phyloP scores from a whole-genome alignment of 2,797 vertebrate species.

The Fringilla coelebs region DNA sequence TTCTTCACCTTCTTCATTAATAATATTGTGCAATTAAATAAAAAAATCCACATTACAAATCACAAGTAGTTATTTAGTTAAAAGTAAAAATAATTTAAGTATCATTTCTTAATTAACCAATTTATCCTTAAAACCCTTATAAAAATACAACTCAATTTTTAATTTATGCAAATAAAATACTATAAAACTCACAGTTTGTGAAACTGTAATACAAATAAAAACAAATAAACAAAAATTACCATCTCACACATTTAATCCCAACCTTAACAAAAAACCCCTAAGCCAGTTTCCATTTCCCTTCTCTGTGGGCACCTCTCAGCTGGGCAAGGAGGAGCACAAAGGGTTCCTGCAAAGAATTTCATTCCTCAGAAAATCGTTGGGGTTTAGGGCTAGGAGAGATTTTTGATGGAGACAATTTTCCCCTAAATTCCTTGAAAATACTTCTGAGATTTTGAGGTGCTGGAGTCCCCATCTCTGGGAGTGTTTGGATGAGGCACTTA shows the following conservation, averaged over 20 bases:
- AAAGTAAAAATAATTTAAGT: background rate
- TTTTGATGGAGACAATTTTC: background rate
- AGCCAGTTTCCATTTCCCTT: background rate
- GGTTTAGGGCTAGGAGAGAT: background rate
- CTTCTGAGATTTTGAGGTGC: rapidly evolving
- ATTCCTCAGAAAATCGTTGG: rapidly evolving
- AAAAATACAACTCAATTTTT: background rate
- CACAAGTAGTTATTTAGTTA: background rate
- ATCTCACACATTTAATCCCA: no score
- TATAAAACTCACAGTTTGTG: no score
- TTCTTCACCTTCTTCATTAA: background rate
- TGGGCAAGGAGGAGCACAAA: background rate
- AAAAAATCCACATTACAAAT: background rate
- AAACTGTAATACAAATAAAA: no score
- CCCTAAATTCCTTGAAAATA: background rate
- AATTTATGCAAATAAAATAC: no score
- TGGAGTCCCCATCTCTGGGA: background rate
- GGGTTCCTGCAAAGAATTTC: background rate
- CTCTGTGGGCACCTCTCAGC: background rate
- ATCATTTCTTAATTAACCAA: no score
- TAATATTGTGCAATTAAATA: background rate
- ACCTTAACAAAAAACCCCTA: no score
- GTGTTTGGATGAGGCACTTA: background rate
- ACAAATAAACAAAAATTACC: no score
- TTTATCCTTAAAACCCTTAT: background rate